Conservation (phyloP, 64 coral and sea anemone genomes). For the Pocillopora damicornis region DNA sequence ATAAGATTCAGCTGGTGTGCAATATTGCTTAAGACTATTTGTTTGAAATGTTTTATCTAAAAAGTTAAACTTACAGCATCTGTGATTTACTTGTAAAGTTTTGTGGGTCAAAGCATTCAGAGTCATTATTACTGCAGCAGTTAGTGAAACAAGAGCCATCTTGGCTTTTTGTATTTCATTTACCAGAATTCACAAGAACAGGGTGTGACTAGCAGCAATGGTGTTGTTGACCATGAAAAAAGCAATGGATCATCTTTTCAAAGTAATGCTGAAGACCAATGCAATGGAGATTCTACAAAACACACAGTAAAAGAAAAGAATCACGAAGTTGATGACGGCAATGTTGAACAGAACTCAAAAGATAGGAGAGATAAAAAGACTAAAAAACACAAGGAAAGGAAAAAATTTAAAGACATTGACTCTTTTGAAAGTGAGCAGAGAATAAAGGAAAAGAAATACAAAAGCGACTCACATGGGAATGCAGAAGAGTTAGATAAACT, state of each 20-base stretch:
- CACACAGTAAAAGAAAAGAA: constrained; percentile 2
- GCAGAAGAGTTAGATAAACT: constrained; percentile 20
- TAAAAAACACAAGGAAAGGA: constrained; percentile 25
- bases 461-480: constrained; percentile 43
- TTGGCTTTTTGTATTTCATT: not conserved
- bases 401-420: constrained; percentile 23
- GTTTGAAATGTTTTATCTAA: too few relatives aligned
- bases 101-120: too few relatives aligned
- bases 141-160: not conserved
- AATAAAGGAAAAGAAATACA: constrained; percentile 34
- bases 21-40: too few relatives aligned
- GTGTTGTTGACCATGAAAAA: not conserved
- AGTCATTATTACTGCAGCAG: too few relatives aligned
- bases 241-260: not conserved
- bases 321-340: not conserved
- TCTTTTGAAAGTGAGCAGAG: not conserved
- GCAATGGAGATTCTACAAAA: not conserved
- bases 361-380: constrained; percentile 34
- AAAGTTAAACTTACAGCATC: too few relatives aligned
- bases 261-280: not conserved
- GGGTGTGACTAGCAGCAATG: not conserved
- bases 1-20: too few relatives aligned
- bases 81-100: too few relatives aligned
- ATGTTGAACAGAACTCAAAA: constrained; percentile 10
- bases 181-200: not conserved